Percentiles rank a stretch among this genome's conserved stretches.
phyloP scores from a whole-genome alignment of 1,140 invertebrate species.

The Zophobas atratus region DNA sequence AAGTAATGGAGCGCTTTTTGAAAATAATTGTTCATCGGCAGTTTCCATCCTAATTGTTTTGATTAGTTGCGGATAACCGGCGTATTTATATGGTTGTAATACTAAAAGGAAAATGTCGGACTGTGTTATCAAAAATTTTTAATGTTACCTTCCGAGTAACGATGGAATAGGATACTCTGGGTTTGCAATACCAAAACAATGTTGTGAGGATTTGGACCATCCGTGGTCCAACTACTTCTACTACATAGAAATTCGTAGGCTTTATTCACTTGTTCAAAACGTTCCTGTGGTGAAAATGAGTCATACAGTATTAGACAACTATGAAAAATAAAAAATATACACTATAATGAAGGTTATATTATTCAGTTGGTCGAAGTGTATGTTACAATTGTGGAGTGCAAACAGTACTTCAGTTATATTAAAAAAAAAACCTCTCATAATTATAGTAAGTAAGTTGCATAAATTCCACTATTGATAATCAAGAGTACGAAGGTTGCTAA shows the following conservation, averaged over 20 bases:
- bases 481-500: too few relatives aligned
- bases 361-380: too few relatives aligned
- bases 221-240: constrained; percentile 86
- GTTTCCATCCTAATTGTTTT: constrained; percentile 97
- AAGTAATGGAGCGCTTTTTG: constrained; percentile 88
- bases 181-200: constrained; percentile 95
- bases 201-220: constrained; percentile 96
- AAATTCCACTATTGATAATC: too few relatives aligned
- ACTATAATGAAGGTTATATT: too few relatives aligned
- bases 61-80: constrained; percentile 97
- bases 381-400: too few relatives aligned
- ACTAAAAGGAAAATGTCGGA: constrained; percentile 72
- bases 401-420: too few relatives aligned
- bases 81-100: constrained; percentile 97
- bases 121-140: constrained; percentile 5
- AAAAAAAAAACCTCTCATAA: too few relatives aligned
- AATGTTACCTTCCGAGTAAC: constrained; percentile 86
- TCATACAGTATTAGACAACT: neutral
- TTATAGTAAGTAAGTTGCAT: too few relatives aligned
- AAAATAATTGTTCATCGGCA: constrained; percentile 93
- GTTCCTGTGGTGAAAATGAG: constrained; percentile 76
- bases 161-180: constrained; percentile 96
- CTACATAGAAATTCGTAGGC: constrained; percentile 99
- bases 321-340: too few relatives aligned
- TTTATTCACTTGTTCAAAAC: constrained; percentile 94